A percentile compares a stretch with the other conserved stretches of the same genome.
Evolutionary conservation across 2,797 vertebrate species (phyloP).

Genomic region (Lacerta agilis): DNA sequence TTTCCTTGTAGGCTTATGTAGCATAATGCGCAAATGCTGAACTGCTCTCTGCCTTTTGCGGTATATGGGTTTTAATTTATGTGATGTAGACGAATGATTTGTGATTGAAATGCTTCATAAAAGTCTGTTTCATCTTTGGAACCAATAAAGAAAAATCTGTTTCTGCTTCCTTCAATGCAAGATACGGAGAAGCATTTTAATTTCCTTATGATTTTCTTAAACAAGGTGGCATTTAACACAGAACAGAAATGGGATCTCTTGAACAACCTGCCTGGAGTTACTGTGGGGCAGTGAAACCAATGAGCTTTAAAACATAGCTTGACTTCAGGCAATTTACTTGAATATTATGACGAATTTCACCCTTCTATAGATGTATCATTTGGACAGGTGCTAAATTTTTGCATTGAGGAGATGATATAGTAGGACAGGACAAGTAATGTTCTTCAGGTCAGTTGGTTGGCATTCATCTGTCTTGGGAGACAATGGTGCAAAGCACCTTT

Average conservation of each 20-base stretch:
- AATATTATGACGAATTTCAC: not conserved
- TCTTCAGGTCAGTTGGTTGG: not conserved
- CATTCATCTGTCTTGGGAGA: no score
- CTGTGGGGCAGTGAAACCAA: not conserved
- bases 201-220: conserved; percentile 27
- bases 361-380: not conserved
- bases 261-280: not conserved
- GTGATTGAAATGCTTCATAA: conserved; percentile 14
- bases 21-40: conserved; percentile 54
- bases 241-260: not conserved
- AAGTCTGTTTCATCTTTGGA: conserved; percentile 7
- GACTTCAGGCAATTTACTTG: not conserved
- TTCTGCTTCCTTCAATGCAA: conserved; percentile 30
- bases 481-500: no score
- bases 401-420: not conserved
- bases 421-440: not conserved
- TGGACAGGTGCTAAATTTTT: not conserved
- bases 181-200: conserved; percentile 38
- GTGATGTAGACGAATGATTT: not conserved
- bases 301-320: not conserved
- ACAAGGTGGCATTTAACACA: not conserved
- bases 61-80: conserved; percentile 21
- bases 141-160: conserved; percentile 12
- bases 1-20: conserved; percentile 13
- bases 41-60: conserved; percentile 48